These are phyloP conservation scores for Pyrrhia umbra DNA, from an alignment of 2,888 invertebrate genomes.

Conservation along the genomic window DNA sequence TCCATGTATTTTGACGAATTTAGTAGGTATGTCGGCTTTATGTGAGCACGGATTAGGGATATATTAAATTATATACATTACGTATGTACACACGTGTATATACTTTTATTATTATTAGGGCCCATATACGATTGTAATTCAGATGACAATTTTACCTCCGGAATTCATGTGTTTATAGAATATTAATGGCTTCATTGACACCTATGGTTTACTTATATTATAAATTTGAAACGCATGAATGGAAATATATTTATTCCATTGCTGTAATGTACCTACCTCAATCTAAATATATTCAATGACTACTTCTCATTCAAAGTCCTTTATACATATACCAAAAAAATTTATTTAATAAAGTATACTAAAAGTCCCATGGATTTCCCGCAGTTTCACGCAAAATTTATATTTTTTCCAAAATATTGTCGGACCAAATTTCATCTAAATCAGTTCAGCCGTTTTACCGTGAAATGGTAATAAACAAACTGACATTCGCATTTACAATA, in stretches of 20 bases:
- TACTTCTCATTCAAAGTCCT: too few species aligned
- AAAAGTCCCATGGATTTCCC: too few species aligned
- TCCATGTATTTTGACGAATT: not conserved
- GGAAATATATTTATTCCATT: conserved; percentile 1
- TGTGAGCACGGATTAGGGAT: not conserved
- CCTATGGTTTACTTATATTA: not conserved
- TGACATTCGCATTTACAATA: too few species aligned
- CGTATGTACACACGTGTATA: conserved; percentile 25
- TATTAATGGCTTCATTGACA: conserved; percentile 24
- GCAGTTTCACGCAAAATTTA: too few species aligned
- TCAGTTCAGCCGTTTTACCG: too few species aligned
- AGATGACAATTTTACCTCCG: not conserved
- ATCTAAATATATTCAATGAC: too few species aligned
- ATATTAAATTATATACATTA: conserved; percentile 1
- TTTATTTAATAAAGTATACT: too few species aligned
- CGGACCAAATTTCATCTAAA: too few species aligned
- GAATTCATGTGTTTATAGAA: conserved; percentile 28
- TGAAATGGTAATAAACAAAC: too few species aligned
- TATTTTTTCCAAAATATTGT: too few species aligned
- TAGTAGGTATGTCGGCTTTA: not conserved
- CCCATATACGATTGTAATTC: not conserved
- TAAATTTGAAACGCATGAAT: not conserved
- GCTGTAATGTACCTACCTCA: not conserved
- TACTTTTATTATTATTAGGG: conserved; percentile 7
- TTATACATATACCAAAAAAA: too few species aligned